Conservation (phyloP, 92 coral and sea anemone genomes). For the Anthopleura xanthogrammica region DNA sequence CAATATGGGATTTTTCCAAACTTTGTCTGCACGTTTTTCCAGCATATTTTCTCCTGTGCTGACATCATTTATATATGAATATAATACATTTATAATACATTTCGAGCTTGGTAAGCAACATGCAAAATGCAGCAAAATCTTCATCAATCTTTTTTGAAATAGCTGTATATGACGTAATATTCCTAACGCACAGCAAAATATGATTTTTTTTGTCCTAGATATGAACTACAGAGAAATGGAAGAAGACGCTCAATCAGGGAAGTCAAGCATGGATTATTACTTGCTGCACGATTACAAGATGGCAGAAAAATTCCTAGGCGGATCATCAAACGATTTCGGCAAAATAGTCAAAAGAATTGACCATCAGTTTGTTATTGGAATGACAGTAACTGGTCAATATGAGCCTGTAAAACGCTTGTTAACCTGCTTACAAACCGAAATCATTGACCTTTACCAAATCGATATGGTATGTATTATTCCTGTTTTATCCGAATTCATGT, state of each 20-base stretch:
- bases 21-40: no score
- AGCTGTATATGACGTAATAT: not conserved
- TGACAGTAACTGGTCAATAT: not conserved
- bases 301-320: not conserved
- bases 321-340: not conserved
- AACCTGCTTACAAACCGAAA: not conserved
- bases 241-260: not conserved
- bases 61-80: no score
- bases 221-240: not conserved
- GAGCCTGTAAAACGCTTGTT: not conserved
- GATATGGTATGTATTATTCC: not conserved
- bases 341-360: not conserved
- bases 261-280: not conserved
- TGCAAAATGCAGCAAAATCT: no score
- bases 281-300: not conserved
- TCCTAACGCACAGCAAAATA: not conserved
- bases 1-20: no score
- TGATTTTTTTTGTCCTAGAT: not conserved
- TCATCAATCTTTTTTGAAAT: not conserved
- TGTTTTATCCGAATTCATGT: not conserved
- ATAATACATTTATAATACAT: no score
- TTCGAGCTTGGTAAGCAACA: no score
- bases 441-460: not conserved
- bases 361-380: not conserved
- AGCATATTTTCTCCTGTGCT: no score